A percentile compares a stretch with the other conserved stretches of the same genome.
Evolutionary conservation across 2,888 invertebrate species (phyloP).

Genomic region (Dolichomitus sp.): DNA sequence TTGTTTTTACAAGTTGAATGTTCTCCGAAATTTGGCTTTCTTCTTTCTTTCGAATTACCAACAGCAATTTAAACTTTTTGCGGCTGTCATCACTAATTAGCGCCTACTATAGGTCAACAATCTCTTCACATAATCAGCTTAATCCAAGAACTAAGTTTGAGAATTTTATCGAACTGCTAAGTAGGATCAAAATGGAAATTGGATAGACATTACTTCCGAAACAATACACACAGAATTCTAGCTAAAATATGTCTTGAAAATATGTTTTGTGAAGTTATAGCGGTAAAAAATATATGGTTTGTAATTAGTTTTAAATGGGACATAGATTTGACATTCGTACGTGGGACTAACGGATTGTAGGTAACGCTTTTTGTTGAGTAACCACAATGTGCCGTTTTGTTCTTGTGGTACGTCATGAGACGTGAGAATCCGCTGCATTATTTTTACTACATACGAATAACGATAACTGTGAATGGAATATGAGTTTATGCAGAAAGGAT

Average conservation of each 20-base stretch:
- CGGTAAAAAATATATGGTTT: not conserved
- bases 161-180: too few species aligned
- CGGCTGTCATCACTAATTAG: too few species aligned
- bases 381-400: not conserved
- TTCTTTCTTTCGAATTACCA: too few species aligned
- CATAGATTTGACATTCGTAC: not conserved
- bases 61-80: too few species aligned
- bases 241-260: not conserved
- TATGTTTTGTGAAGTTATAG: not conserved
- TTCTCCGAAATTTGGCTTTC: too few species aligned
- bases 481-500: slow-evolving; percentile 33
- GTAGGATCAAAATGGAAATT: too few species aligned
- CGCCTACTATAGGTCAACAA: too few species aligned
- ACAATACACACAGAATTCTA: too few species aligned
- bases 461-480: slow-evolving; percentile 12
- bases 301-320: not conserved
- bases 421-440: slow-evolving; percentile 12
- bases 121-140: too few species aligned
- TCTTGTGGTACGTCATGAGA: slow-evolving; percentile 9
- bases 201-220: too few species aligned
- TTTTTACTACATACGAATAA: not conserved
- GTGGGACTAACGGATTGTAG: not conserved
- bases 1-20: too few species aligned
- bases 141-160: too few species aligned
- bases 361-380: not conserved